A percentile compares a stretch with the other conserved stretches of the same genome.
phyloP scores from a whole-genome alignment of 2,113 vertebrate genomes.

The Lampris megalopsis region DNA sequence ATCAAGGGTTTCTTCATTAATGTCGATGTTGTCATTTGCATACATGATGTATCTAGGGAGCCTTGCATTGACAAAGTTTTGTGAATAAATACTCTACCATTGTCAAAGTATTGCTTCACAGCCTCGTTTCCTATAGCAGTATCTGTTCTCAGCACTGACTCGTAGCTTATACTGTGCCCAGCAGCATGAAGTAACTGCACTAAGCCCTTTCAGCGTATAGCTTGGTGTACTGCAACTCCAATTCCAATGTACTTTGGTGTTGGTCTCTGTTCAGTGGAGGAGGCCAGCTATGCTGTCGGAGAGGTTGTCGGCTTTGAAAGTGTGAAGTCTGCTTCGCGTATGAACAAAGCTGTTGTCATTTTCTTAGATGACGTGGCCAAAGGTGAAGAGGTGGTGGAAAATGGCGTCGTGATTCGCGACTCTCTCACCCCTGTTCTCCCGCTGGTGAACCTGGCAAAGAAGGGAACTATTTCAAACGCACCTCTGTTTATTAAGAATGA shows the following conservation, averaged over 20 bases:
- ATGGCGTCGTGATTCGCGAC: too few species aligned
- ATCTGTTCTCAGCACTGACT: background rate
- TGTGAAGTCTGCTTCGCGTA: too few species aligned
- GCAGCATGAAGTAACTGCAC: background rate
- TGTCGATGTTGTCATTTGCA: background rate
- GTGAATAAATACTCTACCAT: background rate
- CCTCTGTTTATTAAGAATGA: too few species aligned
- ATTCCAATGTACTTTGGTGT: constrained; percentile 30
- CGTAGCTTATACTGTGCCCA: background rate
- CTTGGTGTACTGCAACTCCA: constrained; percentile 19
- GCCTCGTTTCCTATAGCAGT: background rate
- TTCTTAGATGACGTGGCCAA: too few species aligned
- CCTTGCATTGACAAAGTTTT: background rate
- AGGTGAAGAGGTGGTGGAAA: too few species aligned
- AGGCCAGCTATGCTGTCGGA: too few species aligned
- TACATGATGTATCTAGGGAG: constrained; percentile 9
- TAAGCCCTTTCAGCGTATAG: constrained; percentile 8
- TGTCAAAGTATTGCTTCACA: background rate
- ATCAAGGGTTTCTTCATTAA: constrained; percentile 1
- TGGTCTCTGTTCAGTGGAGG: background rate
- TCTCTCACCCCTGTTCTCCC: too few species aligned
- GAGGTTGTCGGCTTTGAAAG: too few species aligned
- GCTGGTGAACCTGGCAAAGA: too few species aligned
- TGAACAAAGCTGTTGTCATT: too few species aligned
- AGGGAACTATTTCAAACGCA: too few species aligned